phyloP scores from a whole-genome alignment of 2,113 vertebrate species.

The Corythoichthys intestinalis region DNA sequence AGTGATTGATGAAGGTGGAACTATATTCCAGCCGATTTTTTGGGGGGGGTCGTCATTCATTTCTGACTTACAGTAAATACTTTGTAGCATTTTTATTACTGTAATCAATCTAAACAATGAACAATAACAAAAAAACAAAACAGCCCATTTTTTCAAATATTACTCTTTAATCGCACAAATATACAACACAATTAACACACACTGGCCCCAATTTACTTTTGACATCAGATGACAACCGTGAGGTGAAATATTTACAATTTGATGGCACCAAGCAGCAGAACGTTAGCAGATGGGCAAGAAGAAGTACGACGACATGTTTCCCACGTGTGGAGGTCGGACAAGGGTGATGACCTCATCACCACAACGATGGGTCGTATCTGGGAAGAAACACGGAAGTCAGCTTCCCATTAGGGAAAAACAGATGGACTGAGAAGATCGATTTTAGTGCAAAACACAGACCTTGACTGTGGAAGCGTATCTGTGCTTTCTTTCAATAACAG shows the following conservation, averaged over 20 bases:
- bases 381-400: slow-evolving; percentile 24
- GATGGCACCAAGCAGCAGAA: slow-evolving; percentile 41
- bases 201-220: slow-evolving; percentile 21
- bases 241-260: slow-evolving; percentile 59
- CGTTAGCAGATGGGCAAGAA: slow-evolving; percentile 20
- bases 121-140: slow-evolving; percentile 9
- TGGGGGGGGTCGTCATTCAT: too few relatives aligned
- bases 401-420: neutral
- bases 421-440: too few relatives aligned
- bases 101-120: too few relatives aligned
- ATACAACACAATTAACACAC: slow-evolving; percentile 63
- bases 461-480: slow-evolving; percentile 85
- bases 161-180: slow-evolving; percentile 70
- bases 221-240: slow-evolving; percentile 46
- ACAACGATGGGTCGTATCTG: slow-evolving; percentile 73
- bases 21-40: too few relatives aligned
- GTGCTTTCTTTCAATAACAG: slow-evolving; percentile 87
- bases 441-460: slow-evolving; percentile 44
- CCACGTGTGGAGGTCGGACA: slow-evolving; percentile 17
- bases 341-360: slow-evolving; percentile 57
- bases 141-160: slow-evolving; percentile 48
- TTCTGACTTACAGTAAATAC: too few relatives aligned
- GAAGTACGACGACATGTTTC: slow-evolving; percentile 3
- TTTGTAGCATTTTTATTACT: too few relatives aligned
- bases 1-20: too few relatives aligned